These are phyloP conservation scores for Laterallus jamaicensis DNA, from an alignment of 2,113 vertebrate species.

Conservation along the genomic window DNA sequence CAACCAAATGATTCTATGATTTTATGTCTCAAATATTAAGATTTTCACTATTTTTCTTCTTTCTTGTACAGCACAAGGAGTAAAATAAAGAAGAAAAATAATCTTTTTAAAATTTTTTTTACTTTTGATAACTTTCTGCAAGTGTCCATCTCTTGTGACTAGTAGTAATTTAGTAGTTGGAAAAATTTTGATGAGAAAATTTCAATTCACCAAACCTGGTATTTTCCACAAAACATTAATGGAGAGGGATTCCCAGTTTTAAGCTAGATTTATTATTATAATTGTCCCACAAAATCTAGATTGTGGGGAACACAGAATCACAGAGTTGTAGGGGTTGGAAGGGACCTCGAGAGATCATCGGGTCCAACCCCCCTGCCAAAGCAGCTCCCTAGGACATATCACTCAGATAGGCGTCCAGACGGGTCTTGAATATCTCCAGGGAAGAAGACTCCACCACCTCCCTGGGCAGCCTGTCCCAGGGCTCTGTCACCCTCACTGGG, in stretches of 20 bases:
- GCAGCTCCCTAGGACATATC: no score
- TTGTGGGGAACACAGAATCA: background rate
- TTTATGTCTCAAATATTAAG: background rate
- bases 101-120: background rate
- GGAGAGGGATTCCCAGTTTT: background rate
- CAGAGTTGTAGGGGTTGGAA: no score
- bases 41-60: background rate
- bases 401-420: no score
- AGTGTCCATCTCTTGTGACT: background rate
- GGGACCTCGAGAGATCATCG: no score
- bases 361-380: no score
- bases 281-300: background rate
- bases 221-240: background rate
- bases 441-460: no score
- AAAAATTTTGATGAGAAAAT: background rate
- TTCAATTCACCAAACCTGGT: background rate
- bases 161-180: background rate
- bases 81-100: background rate
- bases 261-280: background rate
- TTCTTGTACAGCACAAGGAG: background rate
- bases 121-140: background rate
- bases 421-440: no score
- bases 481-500: no score
- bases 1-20: background rate
- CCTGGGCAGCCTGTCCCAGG: no score